Evolutionary conservation across 2,797 vertebrate genomes (phyloP), one percentile per base, ranked within the genome.

Genomic region (Rhinatrema bivittatum): DNA sequence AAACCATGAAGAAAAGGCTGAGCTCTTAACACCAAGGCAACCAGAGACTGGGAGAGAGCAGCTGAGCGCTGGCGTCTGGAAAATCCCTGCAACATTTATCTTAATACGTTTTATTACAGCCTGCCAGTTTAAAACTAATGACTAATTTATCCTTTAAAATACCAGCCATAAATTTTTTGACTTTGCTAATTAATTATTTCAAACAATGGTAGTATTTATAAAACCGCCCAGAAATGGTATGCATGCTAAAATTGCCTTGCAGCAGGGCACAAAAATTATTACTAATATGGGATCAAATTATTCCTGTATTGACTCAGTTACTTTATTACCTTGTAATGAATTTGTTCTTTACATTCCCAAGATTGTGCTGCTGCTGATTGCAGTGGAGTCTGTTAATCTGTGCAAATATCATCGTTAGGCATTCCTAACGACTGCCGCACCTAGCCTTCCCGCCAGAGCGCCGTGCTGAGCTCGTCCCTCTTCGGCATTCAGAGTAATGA

Each of bases 171-270:
- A 75, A 68, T 70, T 73, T 78, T 78, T 79, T 74, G 36, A 77
- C 78, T 81, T 78, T 70, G 43, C 70, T 76, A 78, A 81, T 83
- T 84, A 82, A 83, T 82, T 81, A 73, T 78, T 64, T n/a, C n/a
- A n/a, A n/a, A 77, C 69, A 79, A 76, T 82, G 72, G 73, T 81
- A 76, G 76, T 82, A 74, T 83, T 81, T 79, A 72, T 78, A 75
- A 72, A 82, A 79, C 62, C 79, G 69, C 69, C 69, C 68, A 69
- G 62, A 77, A 83, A 78, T 32, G 7, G 61, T 70, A 40, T 42
- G 30, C 60, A 36, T n/a, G n/a, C n/a, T n/a, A n/a, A n/a, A n/a
- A n/a, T n/a, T n/a, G n/a, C n/a, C n/a, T n/a, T n/a, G n/a, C n/a
- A n/a, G n/a, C n/a, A n/a, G n/a, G n/a, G n/a, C n/a, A n/a, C n/a